phyloP scores from a whole-genome alignment of 2,888 invertebrate genomes.

The Linyphia triangularis region DNA sequence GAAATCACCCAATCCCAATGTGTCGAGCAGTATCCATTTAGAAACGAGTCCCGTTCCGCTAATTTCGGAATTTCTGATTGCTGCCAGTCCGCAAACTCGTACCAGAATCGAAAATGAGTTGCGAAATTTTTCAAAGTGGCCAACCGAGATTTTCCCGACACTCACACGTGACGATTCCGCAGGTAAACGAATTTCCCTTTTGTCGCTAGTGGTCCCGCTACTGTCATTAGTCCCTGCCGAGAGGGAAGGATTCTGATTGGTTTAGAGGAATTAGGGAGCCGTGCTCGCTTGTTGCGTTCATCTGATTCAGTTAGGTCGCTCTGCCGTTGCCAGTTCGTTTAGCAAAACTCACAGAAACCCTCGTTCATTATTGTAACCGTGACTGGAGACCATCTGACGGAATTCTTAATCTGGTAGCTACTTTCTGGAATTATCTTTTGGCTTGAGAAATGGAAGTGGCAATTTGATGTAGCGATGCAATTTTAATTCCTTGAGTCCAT shows the following conservation, averaged over 20 bases:
- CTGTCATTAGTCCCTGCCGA: conserved; percentile 21
- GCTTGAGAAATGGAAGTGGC: neutral
- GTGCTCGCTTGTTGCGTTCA: conserved; percentile 17
- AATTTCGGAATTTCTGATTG: conserved; percentile 71
- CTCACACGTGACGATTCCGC: conserved; percentile 28
- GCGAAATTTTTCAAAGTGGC: conserved; percentile 66
- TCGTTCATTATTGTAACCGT: neutral
- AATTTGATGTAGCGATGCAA: neutral
- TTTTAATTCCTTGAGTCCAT: neutral
- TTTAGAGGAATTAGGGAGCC: conserved; percentile 16
- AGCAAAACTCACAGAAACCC: conserved; percentile 13
- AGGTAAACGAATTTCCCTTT: conserved; percentile 61
- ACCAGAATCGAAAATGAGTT: conserved; percentile 57
- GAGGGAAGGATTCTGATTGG: conserved; percentile 9
- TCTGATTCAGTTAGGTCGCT: conserved; percentile 14
- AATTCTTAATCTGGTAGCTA: conserved; percentile 25
- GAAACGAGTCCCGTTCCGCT: conserved; percentile 37
- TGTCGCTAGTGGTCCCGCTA: neutral
- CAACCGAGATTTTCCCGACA: conserved; percentile 19
- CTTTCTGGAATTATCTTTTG: conserved; percentile 29
- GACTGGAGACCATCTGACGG: neutral
- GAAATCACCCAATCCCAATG: neutral
- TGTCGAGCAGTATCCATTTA: conserved; percentile 41
- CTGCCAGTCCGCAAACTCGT: conserved; percentile 13
- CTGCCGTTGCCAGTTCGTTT: conserved; percentile 9